phyloP scores from a whole-genome alignment of 2,888 invertebrate genomes.

The Liodrosophila aerea region DNA sequence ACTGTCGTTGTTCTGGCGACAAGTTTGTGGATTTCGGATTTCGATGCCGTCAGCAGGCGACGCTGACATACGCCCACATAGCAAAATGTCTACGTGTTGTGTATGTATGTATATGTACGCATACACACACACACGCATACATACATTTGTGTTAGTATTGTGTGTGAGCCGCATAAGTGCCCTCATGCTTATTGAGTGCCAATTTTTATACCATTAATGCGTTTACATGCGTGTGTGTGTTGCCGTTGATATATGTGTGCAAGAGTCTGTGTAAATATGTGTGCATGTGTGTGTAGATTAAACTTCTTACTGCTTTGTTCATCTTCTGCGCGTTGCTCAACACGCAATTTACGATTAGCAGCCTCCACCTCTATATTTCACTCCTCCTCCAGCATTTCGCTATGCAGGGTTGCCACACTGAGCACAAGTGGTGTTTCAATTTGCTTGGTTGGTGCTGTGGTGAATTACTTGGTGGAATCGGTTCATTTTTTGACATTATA shows the following conservation, averaged over 20 bases:
- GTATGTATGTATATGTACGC: slow-evolving; percentile 1
- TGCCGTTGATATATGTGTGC: too few relatives aligned
- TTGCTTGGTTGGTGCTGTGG: too few relatives aligned
- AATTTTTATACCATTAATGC: slow-evolving; percentile 68
- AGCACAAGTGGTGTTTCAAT: too few relatives aligned
- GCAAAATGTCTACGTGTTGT: slow-evolving; percentile 33
- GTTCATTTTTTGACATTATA: too few relatives aligned
- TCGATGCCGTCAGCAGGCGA: slow-evolving; percentile 42
- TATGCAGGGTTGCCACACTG: too few relatives aligned
- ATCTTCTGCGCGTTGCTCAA: slow-evolving; percentile 31
- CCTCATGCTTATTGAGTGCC: slow-evolving; percentile 70
- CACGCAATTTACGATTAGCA: slow-evolving; percentile 66
- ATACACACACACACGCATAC: too few relatives aligned
- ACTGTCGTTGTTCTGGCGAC: slow-evolving; percentile 21
- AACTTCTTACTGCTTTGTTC: slow-evolving; percentile 25
- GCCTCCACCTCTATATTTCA: not conserved
- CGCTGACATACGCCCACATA: slow-evolving; percentile 32
- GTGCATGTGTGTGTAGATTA: slow-evolving; percentile 39
- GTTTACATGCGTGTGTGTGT: slow-evolving; percentile 18
- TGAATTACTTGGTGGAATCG: too few relatives aligned
- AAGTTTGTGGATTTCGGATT: slow-evolving; percentile 13
- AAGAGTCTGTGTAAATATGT: slow-evolving; percentile 8
- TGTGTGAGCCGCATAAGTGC: slow-evolving; percentile 47
- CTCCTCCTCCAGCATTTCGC: not conserved
- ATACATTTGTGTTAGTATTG: slow-evolving; percentile 1